These are phyloP conservation scores for Andricus grossulariae DNA, from an alignment of 1,140 invertebrate genomes.

Conservation along the genomic window DNA sequence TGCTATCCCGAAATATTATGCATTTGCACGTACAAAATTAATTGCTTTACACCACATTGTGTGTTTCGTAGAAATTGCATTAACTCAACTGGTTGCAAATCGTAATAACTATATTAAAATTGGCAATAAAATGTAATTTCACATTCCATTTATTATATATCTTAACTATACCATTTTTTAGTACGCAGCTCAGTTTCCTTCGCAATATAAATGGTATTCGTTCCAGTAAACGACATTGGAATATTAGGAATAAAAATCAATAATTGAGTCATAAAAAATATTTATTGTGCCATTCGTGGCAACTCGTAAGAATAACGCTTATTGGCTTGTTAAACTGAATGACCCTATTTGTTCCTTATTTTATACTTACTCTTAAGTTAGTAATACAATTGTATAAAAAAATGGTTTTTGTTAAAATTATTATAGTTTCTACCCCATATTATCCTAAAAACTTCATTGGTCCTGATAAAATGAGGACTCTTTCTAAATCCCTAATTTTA, in stretches of 20 bases:
- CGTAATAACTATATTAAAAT: too few species aligned
- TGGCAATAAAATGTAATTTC: too few species aligned
- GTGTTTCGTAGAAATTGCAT: too few species aligned
- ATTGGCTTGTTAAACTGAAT: not conserved
- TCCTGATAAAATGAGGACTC: too few species aligned
- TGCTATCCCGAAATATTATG: too few species aligned
- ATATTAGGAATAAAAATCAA: not conserved
- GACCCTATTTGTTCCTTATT: not conserved
- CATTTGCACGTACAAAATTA: too few species aligned
- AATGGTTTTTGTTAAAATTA: not conserved
- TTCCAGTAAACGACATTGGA: not conserved
- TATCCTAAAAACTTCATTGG: too few species aligned
- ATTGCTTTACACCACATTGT: too few species aligned
- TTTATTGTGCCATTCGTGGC: not conserved
- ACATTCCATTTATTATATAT: too few species aligned
- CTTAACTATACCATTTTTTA: not conserved
- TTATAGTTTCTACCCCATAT: not conserved
- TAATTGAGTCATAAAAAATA: not conserved
- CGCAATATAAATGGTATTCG: not conserved
- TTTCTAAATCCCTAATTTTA: too few species aligned
- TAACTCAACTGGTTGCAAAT: too few species aligned
- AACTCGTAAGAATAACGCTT: not conserved
- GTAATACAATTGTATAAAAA: not conserved
- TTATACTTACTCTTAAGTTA: not conserved
- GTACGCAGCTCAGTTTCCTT: not conserved